Base-by-base conservation (phyloP, 2,113 vertebrate species). In the Alethe castanea region DNA sequence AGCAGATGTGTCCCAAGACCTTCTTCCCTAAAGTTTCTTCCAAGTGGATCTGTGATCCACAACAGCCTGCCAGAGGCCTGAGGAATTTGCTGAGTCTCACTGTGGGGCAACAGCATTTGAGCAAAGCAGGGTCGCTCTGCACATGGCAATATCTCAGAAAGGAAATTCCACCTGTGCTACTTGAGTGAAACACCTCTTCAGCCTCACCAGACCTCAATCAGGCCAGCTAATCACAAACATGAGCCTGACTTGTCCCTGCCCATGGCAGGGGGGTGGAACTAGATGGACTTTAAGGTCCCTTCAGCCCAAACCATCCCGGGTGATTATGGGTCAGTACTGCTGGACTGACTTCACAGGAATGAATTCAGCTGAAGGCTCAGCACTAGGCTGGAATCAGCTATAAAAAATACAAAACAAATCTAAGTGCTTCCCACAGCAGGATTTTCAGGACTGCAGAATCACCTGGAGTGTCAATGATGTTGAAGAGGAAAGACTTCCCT, bases 381-480 rank as follows among this genome's bases (percentile, higher is more conserved):
- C 57, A 79, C 54, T 2, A 23, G 42, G 26, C 67, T 86, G 80
- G 50, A 70, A 79, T 33, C 36, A 31, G 28, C 45, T 22, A 38
- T 6, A 38, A 22, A 82, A 74, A 14, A 2, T n/a, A 45, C 42
- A 57, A 64, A 81, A 33, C n/a, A 59, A 48, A 50, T 47, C 53
- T 12, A 47, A 54, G 16, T 1, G 18, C 38, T 50, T 47, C 79
- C 79, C 71, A 69, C 44, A 81, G 3, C 47, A 86, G 59, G 64
- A 38, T 29, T 62, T 64, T 40, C 54, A 72, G 77, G 33, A 70
- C 6, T 62, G 44, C 19, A 54, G 20, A 67, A 25, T 96, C 78
- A 99, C 99, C 99, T 98, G 99, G 99, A 11, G 99, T 99, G 95
- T 99, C 99, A 96, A 99, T 99, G 96, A 99, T 98, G 97, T 99